Evolutionary conservation across 1,140 invertebrate genomes (phyloP).

Genomic region (fruit fly (Drosophila melanogaster)): Release_6_plus_ISO1_MT NT_033777.3:31370001-31370500

Average conservation of each 20-base stretch:
- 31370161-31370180: constrained; percentile 18
- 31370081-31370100: constrained; percentile 51
- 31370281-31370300: constrained; percentile 84
- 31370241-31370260: constrained; percentile 85
- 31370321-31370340: constrained; percentile 45
- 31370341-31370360: constrained; percentile 71
- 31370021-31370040: constrained; percentile 16
- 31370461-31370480: constrained; percentile 64
- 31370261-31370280: constrained; percentile 85
- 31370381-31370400: constrained; percentile 74
- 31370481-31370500: constrained; percentile 73
- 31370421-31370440: constrained; percentile 48
- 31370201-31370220: constrained; percentile 44
- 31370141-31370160: constrained; percentile 3
- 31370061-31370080: constrained; percentile 54
- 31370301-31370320: constrained; percentile 56
- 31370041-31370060: constrained; percentile 13
- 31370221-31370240: constrained; percentile 74
- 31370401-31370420: constrained; percentile 54
- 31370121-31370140: constrained; percentile 58
- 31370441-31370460: constrained; percentile 29
- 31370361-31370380: constrained; percentile 82
- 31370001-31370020: constrained; percentile 20
- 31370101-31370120: constrained; percentile 63
- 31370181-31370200: constrained; percentile 55